Percentiles rank a stretch among this genome's conserved stretches.
Evolutionary conservation across 53 echinoderm and acorn worm species (phyloP).

Genomic region (Echinometra lucunter): DNA sequence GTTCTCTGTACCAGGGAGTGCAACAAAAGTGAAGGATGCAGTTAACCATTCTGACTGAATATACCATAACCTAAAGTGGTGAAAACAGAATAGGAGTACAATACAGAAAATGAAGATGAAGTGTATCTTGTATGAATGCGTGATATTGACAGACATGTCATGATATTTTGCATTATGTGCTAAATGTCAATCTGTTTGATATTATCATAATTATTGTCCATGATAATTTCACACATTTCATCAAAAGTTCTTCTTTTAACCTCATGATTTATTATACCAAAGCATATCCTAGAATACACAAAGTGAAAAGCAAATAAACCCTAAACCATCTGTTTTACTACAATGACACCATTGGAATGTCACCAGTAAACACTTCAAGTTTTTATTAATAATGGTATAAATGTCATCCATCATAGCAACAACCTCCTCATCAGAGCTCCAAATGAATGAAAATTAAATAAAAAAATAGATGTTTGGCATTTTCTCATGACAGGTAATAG

Average conservation of each 20-base stretch:
- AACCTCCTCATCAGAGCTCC: not conserved
- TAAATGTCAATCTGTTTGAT: no score
- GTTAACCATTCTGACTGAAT: not conserved
- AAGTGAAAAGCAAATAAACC: not conserved
- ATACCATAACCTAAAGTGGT: no score
- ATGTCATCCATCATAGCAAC: slow-evolving; percentile 31
- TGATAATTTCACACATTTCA: no score
- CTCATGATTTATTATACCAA: not conserved
- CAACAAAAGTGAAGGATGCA: not conserved
- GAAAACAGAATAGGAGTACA: no score
- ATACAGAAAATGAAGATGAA: no score
- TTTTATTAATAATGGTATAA: not conserved
- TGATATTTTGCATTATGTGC: no score
- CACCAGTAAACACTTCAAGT: not conserved
- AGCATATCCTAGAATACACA: not conserved
- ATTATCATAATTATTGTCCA: no score
- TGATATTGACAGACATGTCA: no score
- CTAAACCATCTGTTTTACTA: not conserved
- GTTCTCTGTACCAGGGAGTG: not conserved
- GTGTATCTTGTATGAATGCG: no score
- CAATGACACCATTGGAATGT: not conserved
- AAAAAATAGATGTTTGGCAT: not conserved
- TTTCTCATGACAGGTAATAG: not conserved
- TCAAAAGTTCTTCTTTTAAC: no score
- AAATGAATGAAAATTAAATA: not conserved